Conservation (phyloP, 2,113 vertebrate genomes). For the Lagopus muta region DNA sequence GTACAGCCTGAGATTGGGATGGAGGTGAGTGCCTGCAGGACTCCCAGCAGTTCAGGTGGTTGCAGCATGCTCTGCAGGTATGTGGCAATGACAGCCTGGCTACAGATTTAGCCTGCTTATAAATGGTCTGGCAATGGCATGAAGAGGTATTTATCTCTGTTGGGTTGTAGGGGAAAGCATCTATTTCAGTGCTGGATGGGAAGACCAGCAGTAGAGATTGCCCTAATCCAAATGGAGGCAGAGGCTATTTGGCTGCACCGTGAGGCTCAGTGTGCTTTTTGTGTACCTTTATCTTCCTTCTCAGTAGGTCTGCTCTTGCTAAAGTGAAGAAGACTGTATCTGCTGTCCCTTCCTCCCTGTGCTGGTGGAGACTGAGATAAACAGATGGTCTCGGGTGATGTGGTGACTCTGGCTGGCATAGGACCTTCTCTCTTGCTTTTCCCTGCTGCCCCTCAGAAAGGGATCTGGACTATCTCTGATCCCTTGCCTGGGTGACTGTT, state of each 20-base stretch:
- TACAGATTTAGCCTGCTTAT: background rate
- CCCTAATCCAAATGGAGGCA: accelerated
- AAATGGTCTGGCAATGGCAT: background rate
- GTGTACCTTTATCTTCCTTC: background rate
- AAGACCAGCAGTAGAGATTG: background rate
- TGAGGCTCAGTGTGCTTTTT: background rate
- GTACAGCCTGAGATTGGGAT: accelerated
- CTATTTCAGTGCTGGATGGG: background rate
- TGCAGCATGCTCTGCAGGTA: background rate
- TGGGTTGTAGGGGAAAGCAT: background rate
- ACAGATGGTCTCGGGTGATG: accelerated
- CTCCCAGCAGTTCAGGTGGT: background rate
- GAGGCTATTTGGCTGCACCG: accelerated
- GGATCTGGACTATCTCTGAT: background rate
- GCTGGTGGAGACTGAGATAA: background rate
- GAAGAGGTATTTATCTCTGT: background rate
- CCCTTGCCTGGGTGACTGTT: background rate
- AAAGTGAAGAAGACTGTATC: background rate
- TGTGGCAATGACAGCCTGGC: background rate
- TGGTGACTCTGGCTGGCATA: background rate
- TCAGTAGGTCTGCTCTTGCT: background rate
- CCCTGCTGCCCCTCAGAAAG: background rate
- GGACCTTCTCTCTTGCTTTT: background rate
- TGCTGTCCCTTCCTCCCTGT: background rate
- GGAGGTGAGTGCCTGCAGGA: background rate